phyloP scores from a whole-genome alignment of 2,113 vertebrate species.

The Eira barbara region DNA sequence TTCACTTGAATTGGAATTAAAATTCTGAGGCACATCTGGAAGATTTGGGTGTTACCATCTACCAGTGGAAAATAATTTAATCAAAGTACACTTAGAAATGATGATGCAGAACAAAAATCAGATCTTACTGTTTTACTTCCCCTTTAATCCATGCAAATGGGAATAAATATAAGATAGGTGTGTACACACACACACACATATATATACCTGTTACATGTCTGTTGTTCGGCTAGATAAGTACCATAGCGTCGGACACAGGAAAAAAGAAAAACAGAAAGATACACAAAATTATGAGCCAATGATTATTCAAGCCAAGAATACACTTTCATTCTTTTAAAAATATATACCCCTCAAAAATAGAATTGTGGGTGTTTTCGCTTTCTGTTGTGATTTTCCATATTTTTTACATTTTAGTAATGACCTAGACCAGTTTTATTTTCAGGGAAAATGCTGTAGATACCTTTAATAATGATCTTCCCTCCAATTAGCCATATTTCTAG shows the following conservation, averaged over 20 bases:
- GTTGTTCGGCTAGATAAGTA: not conserved
- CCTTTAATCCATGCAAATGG: not conserved
- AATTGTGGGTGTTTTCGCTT: not conserved
- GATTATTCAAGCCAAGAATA: not conserved
- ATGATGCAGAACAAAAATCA: not conserved
- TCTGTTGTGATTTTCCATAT: not conserved
- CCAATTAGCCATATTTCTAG: not conserved
- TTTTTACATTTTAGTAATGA: not conserved
- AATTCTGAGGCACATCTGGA: not conserved
- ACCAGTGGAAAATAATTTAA: not conserved
- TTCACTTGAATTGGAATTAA: not conserved
- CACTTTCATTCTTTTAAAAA: not conserved
- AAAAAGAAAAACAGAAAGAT: not conserved
- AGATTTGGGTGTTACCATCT: not conserved
- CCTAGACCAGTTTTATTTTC: not conserved
- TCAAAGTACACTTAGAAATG: not conserved
- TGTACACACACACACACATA: no score
- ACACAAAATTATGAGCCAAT: not conserved
- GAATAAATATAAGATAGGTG: no score
- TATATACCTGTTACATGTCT: rapidly evolving
- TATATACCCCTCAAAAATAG: not conserved
- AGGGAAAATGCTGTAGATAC: not conserved
- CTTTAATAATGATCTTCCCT: not conserved
- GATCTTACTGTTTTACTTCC: not conserved
- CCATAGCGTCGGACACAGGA: rapidly evolving